phyloP scores from a whole-genome alignment of 2,888 invertebrate genomes.

The Pandemis heparana region DNA sequence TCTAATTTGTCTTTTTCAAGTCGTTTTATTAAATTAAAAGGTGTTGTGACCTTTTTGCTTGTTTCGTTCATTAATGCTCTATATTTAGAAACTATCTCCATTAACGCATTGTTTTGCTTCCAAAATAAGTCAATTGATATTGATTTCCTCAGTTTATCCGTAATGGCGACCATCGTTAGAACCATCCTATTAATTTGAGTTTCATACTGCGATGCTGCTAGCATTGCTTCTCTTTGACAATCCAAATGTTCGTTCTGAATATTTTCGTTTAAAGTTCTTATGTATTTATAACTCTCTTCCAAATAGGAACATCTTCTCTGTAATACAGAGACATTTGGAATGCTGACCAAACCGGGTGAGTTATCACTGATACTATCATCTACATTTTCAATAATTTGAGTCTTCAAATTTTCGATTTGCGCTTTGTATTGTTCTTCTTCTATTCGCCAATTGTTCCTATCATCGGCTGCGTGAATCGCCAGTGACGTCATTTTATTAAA shows the following conservation, averaged over 20 bases:
- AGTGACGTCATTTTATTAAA: conserved; percentile 77
- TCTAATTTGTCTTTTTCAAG: conserved; percentile 64
- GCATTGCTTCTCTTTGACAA: conserved; percentile 75
- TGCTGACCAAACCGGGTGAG: conserved; percentile 70
- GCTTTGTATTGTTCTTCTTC: conserved; percentile 78
- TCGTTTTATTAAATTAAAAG: conserved; percentile 51
- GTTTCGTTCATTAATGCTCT: conserved; percentile 69
- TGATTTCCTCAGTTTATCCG: conserved; percentile 78
- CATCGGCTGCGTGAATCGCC: conserved; percentile 73
- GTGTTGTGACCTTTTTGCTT: conserved; percentile 54
- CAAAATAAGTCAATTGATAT: conserved; percentile 79
- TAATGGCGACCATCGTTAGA: conserved; percentile 66
- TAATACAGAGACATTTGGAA: conserved; percentile 56
- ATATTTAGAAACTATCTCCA: conserved; percentile 82
- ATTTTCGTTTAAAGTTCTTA: conserved; percentile 81
- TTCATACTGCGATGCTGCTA: conserved; percentile 72
- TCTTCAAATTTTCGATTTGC: conserved; percentile 73
- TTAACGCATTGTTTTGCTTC: conserved; percentile 82
- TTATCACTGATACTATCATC: conserved; percentile 70
- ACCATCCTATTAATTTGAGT: conserved; percentile 75
- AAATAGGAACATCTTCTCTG: conserved; percentile 77
- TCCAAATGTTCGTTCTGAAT: conserved; percentile 80
- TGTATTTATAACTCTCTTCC: conserved; percentile 74
- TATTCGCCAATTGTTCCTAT: conserved; percentile 73
- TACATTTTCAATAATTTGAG: conserved; percentile 59